Base-by-base conservation (phyloP, 2,113 vertebrate genomes). In the Nerophis ophidion region DNA sequence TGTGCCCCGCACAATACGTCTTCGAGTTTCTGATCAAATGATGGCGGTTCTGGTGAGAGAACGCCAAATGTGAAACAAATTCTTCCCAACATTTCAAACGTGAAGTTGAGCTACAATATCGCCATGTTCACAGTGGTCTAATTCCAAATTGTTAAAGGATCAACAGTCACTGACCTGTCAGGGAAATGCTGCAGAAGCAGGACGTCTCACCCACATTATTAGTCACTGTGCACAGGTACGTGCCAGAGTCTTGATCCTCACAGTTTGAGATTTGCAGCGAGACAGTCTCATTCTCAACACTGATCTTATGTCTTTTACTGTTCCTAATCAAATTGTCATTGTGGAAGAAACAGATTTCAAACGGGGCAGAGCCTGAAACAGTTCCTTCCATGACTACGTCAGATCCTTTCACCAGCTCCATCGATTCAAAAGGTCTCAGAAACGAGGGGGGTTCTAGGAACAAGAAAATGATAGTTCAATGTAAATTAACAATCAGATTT, bases 291-390 rank as follows among this genome's bases (percentile, higher is more conserved):
- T 94, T 87, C 57, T 93, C 91, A 48, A 90, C 72, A 70, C 72
- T 91, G 77, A 95, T 90, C 61, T 91, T 91, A 75, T 92, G 92
- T 19, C 92, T 93, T 57, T 89, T 91, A 82, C 93, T 92, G 61
- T 88, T 95, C 69, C 92, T 73, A 69, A 98, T 85, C 0, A 81
- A 85, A 48, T 92, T 96, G 60, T 89, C 92, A 56, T 95, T 92
- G 76, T 94, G 93, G 77, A 92, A 89, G 89, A 92, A 97, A 52
- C 83, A 91, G 33, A 97, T 90, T 74, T 98, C 95, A 90, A 94
- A 95, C 0, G 96, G 95, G 79, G 90, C 76, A 0, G 93, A 94
- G 72, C 96, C 96, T 75, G 92, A 87, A 60, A 97, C 70, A 46
- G 90, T 85, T 6, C 92, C 95, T 70, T 94, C 90, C 83, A 98